Percentiles rank a stretch among this genome's conserved stretches.
Evolutionary conservation across 2,797 vertebrate genomes (phyloP).

Genomic region (Coracias cyanogaster): DNA sequence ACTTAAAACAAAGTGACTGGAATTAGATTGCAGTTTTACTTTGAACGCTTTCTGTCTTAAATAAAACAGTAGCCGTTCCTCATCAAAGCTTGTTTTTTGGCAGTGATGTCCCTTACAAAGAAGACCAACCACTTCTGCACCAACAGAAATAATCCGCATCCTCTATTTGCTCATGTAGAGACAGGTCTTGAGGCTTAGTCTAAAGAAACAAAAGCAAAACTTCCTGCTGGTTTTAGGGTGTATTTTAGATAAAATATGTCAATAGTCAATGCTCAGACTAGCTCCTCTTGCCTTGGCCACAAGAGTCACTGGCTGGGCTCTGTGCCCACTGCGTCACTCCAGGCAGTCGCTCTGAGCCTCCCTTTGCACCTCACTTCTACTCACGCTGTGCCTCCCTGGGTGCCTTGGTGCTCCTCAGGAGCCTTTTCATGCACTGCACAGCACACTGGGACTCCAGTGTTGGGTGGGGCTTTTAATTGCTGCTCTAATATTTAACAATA

Average conservation of each 20-base stretch:
- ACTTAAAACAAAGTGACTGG: background rate
- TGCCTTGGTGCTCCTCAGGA: background rate
- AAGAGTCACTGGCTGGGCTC: background rate
- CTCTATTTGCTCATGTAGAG: background rate
- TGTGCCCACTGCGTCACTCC: rapidly evolving
- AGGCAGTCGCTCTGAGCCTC: rapidly evolving
- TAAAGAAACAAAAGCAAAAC: background rate
- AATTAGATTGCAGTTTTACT: background rate
- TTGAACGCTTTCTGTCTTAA: background rate
- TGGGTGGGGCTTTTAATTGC: background rate
- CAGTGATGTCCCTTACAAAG: background rate
- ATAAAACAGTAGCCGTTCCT: background rate
- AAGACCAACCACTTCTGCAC: background rate
- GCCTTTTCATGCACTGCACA: background rate
- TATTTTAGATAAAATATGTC: background rate
- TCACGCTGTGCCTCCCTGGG: background rate
- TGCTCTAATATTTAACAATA: background rate
- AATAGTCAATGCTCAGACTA: background rate
- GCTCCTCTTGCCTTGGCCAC: background rate
- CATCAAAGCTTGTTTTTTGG: background rate
- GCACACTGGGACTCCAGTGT: background rate
- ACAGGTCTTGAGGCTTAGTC: background rate
- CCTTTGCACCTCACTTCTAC: background rate
- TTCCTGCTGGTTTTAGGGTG: background rate
- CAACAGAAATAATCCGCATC: background rate